Evolutionary conservation across 2,888 invertebrate species (phyloP), one percentile per base, ranked within the genome.

Genomic region (Hyppa rectilinea): DNA sequence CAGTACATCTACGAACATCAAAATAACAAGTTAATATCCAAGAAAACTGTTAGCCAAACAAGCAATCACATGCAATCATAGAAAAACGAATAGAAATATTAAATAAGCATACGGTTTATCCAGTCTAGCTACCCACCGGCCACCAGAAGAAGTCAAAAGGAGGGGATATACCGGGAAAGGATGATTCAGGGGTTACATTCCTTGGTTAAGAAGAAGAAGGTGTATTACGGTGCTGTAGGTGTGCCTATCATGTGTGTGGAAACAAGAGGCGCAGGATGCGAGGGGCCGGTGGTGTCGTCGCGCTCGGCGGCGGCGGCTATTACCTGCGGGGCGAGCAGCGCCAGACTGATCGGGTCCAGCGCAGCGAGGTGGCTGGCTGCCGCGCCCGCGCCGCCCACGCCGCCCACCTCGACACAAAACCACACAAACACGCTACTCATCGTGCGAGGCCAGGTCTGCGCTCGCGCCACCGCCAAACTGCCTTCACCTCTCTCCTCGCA

Each of bases 391-490:
- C 95, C 95, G 94, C 95, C 94, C 95, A 96, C 92, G 94, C 96
- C 96, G 92, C 96, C 96, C 95, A 96, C 96, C 96, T 96, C 96
- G 93, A 96, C 96, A 96, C 96, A 96, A 93, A 95, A 95, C 94
- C 95, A 95, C 95, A 96, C 94, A 95, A 94, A 95, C 92, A 94
- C 95, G 94, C 94, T 95, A 95, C 95, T 95, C 92, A 95, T 94
- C 93, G 95, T 94, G 95, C 94, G 92, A 91, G 91, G 89, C 87
- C 87, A 72, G 71, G 70, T 71, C 78, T 80, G 78, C 86, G 83
- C 87, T 87, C 87, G 88, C 89, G 85, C 85, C 87, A 78, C 80
- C 85, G 78, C 77, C 86, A 87, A 83, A 82, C 81, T 71, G 69
- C 88, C 87, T 88, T 91, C 88, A 87, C 89, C 87, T 90, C 90